Percentiles rank a stretch among this genome's conserved stretches.
Evolutionary conservation across 2,888 invertebrate genomes (phyloP).

Genomic region (Nebria brevicollis): DNA sequence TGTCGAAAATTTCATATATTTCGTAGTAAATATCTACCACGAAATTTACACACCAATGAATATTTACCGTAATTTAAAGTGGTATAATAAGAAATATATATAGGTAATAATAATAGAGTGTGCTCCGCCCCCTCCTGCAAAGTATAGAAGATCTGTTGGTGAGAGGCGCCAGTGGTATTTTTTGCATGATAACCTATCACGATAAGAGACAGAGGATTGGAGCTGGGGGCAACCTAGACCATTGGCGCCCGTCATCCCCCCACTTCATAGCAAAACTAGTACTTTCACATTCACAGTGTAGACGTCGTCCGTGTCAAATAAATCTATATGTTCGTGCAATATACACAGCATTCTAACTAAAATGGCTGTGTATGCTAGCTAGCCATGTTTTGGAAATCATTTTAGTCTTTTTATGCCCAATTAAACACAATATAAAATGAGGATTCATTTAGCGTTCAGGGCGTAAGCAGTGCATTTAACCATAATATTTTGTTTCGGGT

Average conservation of each 20-base stretch:
- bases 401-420: too few species aligned
- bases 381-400: not conserved
- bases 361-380: not conserved
- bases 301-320: not conserved
- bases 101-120: not conserved
- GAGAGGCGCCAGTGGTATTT: not conserved
- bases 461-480: too few species aligned
- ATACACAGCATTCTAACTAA: not conserved
- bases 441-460: too few species aligned
- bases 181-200: not conserved
- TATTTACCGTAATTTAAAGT: too few species aligned
- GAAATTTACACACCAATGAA: too few species aligned
- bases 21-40: too few species aligned
- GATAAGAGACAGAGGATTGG: not conserved
- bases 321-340: not conserved
- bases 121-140: not conserved
- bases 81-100: too few species aligned
- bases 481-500: too few species aligned
- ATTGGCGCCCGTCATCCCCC: not conserved
- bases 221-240: not conserved
- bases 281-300: conserved; percentile 1
- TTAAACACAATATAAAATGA: too few species aligned
- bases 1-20: too few species aligned
- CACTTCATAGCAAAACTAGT: not conserved
- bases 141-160: not conserved